Conservation (phyloP, 2,888 invertebrate species). For the Aromia moschata region DNA sequence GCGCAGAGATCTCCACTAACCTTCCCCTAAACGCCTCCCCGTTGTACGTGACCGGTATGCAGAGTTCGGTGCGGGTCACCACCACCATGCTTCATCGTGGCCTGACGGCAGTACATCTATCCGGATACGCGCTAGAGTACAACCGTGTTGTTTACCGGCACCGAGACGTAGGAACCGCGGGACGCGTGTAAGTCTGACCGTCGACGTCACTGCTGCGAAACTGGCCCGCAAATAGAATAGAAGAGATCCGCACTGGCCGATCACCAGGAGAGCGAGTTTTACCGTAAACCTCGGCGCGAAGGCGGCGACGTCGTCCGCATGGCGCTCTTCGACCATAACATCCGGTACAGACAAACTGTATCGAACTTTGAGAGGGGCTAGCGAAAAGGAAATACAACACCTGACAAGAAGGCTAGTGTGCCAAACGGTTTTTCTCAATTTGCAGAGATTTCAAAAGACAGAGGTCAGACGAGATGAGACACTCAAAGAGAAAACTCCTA, state of each 20-base stretch:
- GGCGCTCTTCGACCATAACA: too few relatives aligned
- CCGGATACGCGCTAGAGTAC: neutral
- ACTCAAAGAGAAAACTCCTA: too few relatives aligned
- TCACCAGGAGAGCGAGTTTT: slow-evolving; percentile 33
- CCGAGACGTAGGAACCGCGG: too few relatives aligned
- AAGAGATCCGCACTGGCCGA: slow-evolving; percentile 5
- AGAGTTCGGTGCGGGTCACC: slow-evolving; percentile 53
- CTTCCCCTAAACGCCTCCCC: slow-evolving; percentile 49
- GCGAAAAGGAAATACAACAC: too few relatives aligned
- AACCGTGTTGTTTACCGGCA: too few relatives aligned
- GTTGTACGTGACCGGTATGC: slow-evolving; percentile 54
- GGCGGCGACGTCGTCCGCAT: slow-evolving; percentile 24
- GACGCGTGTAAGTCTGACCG: neutral
- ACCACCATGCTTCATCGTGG: slow-evolving; percentile 53
- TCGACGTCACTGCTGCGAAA: neutral
- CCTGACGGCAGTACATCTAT: slow-evolving; percentile 5
- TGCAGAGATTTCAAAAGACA: too few relatives aligned
- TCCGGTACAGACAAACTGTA: too few relatives aligned
- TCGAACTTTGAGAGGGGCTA: too few relatives aligned
- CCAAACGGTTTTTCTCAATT: too few relatives aligned
- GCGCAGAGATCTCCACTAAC: too few relatives aligned
- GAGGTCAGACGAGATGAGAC: too few relatives aligned
- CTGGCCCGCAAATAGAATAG: slow-evolving; percentile 4
- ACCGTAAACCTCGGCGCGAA: slow-evolving; percentile 39
- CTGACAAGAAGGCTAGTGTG: too few relatives aligned